A percentile compares a stretch with the other conserved stretches of the same genome.
These are phyloP conservation scores for Harlomillsia oculata DNA, from an alignment of 1,140 invertebrate genomes.

Conservation along the genomic window DNA sequence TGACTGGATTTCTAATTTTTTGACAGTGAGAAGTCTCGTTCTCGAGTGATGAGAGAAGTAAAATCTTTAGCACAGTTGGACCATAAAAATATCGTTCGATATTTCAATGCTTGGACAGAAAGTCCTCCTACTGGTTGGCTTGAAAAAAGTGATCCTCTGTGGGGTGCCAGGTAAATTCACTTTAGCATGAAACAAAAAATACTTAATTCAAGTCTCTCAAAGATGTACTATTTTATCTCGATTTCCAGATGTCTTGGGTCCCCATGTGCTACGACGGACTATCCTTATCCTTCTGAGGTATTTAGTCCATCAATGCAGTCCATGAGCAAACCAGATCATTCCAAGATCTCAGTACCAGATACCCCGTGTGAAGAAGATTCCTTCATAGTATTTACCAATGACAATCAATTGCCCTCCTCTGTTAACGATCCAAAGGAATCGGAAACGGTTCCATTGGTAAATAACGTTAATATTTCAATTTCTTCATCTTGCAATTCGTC, in stretches of 20 bases:
- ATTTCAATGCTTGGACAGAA: slow-evolving; percentile 90
- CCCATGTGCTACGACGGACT: slow-evolving; percentile 36
- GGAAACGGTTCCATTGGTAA: background rate
- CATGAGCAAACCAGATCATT: slow-evolving; percentile 12
- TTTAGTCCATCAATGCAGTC: slow-evolving; percentile 11
- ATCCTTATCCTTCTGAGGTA: slow-evolving; percentile 38
- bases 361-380: slow-evolving; percentile 42
- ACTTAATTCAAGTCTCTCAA: background rate
- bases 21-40: slow-evolving; percentile 60
- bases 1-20: too few relatives aligned
- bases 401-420: background rate
- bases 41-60: slow-evolving; percentile 85
- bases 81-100: slow-evolving; percentile 87
- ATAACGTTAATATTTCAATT: slow-evolving; percentile 7
- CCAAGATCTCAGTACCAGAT: slow-evolving; percentile 18
- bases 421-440: background rate
- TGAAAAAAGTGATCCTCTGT: slow-evolving; percentile 61
- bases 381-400: slow-evolving; percentile 49
- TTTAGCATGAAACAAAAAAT: background rate
- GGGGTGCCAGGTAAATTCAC: slow-evolving; percentile 43
- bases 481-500: background rate
- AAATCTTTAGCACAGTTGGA: slow-evolving; percentile 87
- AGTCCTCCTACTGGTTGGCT: slow-evolving; percentile 78
- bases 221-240: background rate
- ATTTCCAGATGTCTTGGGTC: slow-evolving; percentile 33